Percentiles rank a stretch among this genome's conserved stretches.
These are phyloP conservation scores for Parnassius orleans DNA, from an alignment of 2,888 invertebrate genomes.

Conservation along the genomic window DNA sequence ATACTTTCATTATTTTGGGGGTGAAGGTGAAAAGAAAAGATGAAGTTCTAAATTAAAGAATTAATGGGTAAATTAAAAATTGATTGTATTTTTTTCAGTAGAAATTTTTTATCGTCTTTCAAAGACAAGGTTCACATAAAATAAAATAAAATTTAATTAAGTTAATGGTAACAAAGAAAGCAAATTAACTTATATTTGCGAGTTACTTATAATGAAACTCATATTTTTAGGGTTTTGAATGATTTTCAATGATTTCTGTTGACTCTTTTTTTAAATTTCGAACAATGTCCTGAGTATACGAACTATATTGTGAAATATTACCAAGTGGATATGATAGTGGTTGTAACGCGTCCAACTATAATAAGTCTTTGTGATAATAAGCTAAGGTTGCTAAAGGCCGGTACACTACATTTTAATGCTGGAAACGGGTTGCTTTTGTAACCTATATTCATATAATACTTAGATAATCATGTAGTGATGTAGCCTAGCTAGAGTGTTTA, in stretches of 20 bases:
- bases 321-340: not conserved
- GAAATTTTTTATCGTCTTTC: constrained; percentile 20
- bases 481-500: not conserved
- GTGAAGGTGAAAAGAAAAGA: no score
- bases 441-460: constrained; percentile 1
- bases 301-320: not conserved
- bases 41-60: constrained; percentile 12
- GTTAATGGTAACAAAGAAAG: no score
- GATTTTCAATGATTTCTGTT: not conserved
- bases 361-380: constrained; percentile 25
- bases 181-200: no score
- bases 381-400: constrained; percentile 14
- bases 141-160: no score
- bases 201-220: no score
- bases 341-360: constrained; percentile 19
- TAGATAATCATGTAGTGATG: constrained; percentile 6
- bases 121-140: constrained; percentile 1
- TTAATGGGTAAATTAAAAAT: not conserved
- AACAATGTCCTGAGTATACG: constrained; percentile 3
- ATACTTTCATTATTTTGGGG: constrained; percentile 17
- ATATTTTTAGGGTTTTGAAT: not conserved
- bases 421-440: not conserved
- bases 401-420: constrained; percentile 1
- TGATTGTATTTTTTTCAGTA: constrained; percentile 5
- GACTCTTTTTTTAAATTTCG: not conserved